Conservation (phyloP, 2,797 vertebrate genomes). For the Tarsius wallacei region DNA sequence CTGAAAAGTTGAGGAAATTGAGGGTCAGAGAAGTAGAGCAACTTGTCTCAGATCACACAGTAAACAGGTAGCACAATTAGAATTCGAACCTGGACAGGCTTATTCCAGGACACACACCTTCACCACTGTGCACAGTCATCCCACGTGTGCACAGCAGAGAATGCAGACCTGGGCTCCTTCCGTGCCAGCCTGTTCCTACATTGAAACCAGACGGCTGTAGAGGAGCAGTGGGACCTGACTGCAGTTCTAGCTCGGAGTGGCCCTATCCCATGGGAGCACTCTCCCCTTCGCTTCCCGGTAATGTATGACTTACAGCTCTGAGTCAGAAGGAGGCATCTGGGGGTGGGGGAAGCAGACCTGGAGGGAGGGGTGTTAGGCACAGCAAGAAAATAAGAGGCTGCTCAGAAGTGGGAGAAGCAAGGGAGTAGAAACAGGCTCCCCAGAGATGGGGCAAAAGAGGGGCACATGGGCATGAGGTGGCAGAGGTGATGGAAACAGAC, state of each 20-base stretch:
- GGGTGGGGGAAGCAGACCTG: not conserved
- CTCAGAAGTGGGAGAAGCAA: not conserved
- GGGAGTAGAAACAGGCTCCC: not conserved
- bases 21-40: not conserved
- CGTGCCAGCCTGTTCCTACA: not conserved
- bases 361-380: not conserved
- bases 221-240: accelerated
- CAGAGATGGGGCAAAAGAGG: not conserved
- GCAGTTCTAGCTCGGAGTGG: not conserved
- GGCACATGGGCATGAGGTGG: not conserved
- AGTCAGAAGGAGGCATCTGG: not conserved
- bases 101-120: accelerated
- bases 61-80: not conserved
- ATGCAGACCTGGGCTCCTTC: not conserved
- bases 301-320: not conserved
- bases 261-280: not conserved
- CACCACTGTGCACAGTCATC: accelerated
- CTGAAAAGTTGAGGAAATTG: not conserved
- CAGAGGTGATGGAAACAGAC: not conserved
- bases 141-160: accelerated
- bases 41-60: not conserved
- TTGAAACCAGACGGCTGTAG: accelerated
- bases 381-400: not conserved
- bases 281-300: too few relatives aligned
- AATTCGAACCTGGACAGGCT: not conserved